Percentiles rank a stretch among this genome's conserved stretches.
Evolutionary conservation across 2,888 invertebrate species (phyloP).

Genomic region (Julus scanicus): DNA sequence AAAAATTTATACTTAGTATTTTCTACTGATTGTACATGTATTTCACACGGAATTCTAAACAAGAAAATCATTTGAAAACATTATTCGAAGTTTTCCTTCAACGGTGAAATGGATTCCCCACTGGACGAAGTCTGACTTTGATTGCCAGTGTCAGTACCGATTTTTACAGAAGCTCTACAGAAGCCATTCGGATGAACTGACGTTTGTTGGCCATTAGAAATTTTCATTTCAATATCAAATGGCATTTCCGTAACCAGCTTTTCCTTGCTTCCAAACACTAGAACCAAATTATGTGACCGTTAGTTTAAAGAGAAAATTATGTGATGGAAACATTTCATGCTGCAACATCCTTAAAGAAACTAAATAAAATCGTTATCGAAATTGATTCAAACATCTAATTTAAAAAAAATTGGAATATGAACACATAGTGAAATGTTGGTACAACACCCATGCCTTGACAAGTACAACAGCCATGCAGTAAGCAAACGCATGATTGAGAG

Average conservation of each 20-base stretch:
- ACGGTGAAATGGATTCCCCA: not conserved
- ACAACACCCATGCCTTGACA: not conserved
- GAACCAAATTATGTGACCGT: not conserved
- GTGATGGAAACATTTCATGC: not conserved
- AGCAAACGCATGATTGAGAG: not conserved
- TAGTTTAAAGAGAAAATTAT: not conserved
- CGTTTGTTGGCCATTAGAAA: not conserved
- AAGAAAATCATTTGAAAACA: not conserved
- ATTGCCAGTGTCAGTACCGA: conserved; percentile 3
- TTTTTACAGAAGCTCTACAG: conserved; percentile 25
- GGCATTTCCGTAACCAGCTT: conserved; percentile 52
- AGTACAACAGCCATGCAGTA: not conserved
- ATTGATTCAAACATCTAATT: too few species aligned
- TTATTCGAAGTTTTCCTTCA: not conserved
- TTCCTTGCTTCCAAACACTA: conserved; percentile 55
- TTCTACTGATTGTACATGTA: too few species aligned
- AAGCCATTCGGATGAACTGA: not conserved
- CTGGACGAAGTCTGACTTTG: conserved; percentile 10
- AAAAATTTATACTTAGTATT: too few species aligned
- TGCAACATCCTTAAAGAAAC: too few species aligned
- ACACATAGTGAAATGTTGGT: not conserved
- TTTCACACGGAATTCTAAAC: too few species aligned
- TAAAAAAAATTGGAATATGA: not conserved
- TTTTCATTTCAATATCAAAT: conserved; percentile 49
- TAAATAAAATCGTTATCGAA: too few species aligned